Base-by-base conservation (phyloP, 1,140 invertebrate species). In the Aphis gossypii region DNA sequence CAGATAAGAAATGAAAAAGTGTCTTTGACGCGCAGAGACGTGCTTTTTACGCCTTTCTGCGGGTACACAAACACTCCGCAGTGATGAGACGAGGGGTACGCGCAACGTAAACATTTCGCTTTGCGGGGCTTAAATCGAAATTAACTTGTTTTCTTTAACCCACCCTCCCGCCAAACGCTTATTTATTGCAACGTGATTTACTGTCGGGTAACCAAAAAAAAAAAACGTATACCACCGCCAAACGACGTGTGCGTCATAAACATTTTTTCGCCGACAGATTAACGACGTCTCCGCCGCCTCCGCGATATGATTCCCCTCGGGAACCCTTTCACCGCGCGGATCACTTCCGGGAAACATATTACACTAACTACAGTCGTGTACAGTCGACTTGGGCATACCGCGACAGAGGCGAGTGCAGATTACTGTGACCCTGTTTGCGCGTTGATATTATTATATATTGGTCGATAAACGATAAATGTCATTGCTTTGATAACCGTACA, bases 1-100 rank as follows among this genome's bases (percentile, higher is more conserved):
- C 41, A 84, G 92, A 93, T 93, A 93, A 93, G 92, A 84, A 93
- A 93, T 93, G 92, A 93, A 93, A 93, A 93, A 93, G 76, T 84
- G 92, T 93, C 92, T 93, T 93, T 56, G 92, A 93, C 92, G 44
- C 25, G 35, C 68, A 35, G 48, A 86, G 48, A 93, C 92, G 92
- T 93, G 92, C 92, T 84, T 44, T 83, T 93, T 93, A 56, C 92
- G 76, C 92, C 21, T 82, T 86, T 84, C n/a, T 41, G 35, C 20
- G 90, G 30, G 46, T 88, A 48, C 35, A n/a, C 51, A 54, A 48
- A 48, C 48, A 88, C 86, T 48, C 88, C 51, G 87, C 8, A n/a
- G 9, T 76, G 46, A 3, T 8, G 68, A 21, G 60, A 51, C 38
- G 60, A 38, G 76, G 44, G 44, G 60, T 14, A 38, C 30, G 46